These are phyloP conservation scores for Planococcus citri DNA, from an alignment of 1,140 invertebrate genomes.

Conservation along the genomic window DNA sequence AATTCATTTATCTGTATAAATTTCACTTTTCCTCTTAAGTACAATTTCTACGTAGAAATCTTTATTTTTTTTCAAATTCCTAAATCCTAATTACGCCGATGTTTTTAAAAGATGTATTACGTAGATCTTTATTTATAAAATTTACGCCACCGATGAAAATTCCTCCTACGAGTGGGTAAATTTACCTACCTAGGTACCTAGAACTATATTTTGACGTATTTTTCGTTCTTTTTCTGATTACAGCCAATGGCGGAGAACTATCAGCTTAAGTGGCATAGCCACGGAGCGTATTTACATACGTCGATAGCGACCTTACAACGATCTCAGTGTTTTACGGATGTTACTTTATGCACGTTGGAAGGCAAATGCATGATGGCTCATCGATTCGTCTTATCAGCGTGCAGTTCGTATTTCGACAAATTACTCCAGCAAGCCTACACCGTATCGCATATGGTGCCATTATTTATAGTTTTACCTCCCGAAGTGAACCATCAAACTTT, in stretches of 20 bases:
- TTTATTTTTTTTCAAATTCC: no score
- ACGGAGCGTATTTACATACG: conserved; percentile 61
- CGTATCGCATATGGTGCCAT: conserved; percentile 40
- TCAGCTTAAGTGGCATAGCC: conserved; percentile 75
- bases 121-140: no score
- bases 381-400: conserved; percentile 72
- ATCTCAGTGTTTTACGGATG: conserved; percentile 71
- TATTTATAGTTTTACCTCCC: conserved; percentile 64
- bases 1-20: neutral
- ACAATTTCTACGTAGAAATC: no score
- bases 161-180: no score
- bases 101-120: no score
- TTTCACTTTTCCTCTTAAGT: neutral
- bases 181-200: no score
- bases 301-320: conserved; percentile 63
- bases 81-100: no score
- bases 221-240: neutral
- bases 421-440: conserved; percentile 39
- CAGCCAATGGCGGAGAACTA: conserved; percentile 50
- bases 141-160: no score
- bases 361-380: conserved; percentile 70
- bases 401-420: conserved; percentile 48
- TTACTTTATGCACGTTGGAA: conserved; percentile 64
- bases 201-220: no score
- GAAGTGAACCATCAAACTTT: conserved; percentile 64